Conservation (phyloP, 2,888 invertebrate genomes). For the Pyrochroa serraticornis region DNA sequence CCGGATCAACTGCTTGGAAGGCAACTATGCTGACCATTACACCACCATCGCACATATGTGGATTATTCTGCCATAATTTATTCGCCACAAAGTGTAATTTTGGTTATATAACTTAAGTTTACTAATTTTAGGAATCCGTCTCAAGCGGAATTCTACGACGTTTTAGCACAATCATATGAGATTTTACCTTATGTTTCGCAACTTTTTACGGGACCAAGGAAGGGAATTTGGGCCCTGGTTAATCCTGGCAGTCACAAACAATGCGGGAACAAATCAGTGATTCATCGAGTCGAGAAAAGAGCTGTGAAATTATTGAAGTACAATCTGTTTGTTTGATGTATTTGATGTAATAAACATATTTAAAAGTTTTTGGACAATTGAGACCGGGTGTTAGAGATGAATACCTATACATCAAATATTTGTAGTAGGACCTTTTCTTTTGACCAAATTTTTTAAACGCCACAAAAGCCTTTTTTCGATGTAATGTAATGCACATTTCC, state of each 20-base stretch:
- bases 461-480: too few species aligned
- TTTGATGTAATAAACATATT: too few species aligned
- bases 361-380: too few species aligned
- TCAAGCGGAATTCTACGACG: conserved; percentile 50
- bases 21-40: conserved; percentile 61
- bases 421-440: too few species aligned
- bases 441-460: too few species aligned
- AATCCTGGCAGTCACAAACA: conserved; percentile 41
- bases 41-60: conserved; percentile 55
- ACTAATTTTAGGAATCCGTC: conserved; percentile 49
- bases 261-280: conserved; percentile 32
- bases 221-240: conserved; percentile 50
- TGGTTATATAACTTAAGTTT: too few species aligned
- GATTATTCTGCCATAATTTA: too few species aligned
- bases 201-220: conserved; percentile 47
- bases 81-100: too few species aligned
- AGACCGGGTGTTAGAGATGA: too few species aligned
- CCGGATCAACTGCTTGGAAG: conserved; percentile 61
- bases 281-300: conserved; percentile 22
- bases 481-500: too few species aligned
- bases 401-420: too few species aligned
- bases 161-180: conserved; percentile 50
- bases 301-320: conserved; percentile 42
- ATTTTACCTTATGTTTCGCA: conserved; percentile 49
- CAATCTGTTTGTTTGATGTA: conserved; percentile 32